Evolutionary conservation across 2,888 invertebrate species (phyloP).

Genomic region (Deroplatys truncata): DNA sequence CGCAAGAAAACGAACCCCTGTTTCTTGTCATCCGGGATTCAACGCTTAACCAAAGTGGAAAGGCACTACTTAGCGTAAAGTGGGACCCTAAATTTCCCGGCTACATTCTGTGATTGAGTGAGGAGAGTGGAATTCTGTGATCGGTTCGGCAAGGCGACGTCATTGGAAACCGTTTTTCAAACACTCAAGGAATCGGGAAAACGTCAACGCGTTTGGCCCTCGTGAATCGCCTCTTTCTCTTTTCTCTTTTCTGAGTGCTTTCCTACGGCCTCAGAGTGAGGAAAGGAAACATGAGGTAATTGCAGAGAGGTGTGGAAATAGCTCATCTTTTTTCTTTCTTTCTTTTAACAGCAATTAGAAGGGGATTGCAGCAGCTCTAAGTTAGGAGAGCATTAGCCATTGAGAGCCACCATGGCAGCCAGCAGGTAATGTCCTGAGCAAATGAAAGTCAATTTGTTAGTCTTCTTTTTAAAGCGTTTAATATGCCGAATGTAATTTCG

Average conservation of each 20-base stretch:
- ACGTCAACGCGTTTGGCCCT: background rate
- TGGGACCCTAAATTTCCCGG: background rate
- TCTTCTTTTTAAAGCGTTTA: background rate
- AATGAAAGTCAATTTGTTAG: background rate
- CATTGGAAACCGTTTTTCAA: constrained; percentile 14
- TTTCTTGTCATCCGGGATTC: background rate
- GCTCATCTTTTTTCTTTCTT: background rate
- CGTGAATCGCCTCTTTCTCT: background rate
- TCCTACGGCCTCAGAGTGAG: background rate
- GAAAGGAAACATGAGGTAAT: background rate
- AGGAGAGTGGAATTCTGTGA: background rate
- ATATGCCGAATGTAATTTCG: background rate
- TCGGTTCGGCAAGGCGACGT: background rate
- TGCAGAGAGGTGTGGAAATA: background rate
- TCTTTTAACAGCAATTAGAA: background rate
- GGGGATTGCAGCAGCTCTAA: background rate
- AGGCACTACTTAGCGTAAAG: background rate
- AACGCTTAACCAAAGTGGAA: background rate
- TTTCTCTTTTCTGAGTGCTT: background rate
- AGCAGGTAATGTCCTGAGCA: background rate
- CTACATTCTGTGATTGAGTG: background rate
- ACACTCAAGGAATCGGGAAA: constrained; percentile 6
- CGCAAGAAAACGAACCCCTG: background rate
- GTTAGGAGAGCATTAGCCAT: background rate
- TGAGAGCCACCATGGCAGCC: background rate